Evolutionary conservation across 2,797 vertebrate species (phyloP).

Genomic region (Picus viridis): DNA sequence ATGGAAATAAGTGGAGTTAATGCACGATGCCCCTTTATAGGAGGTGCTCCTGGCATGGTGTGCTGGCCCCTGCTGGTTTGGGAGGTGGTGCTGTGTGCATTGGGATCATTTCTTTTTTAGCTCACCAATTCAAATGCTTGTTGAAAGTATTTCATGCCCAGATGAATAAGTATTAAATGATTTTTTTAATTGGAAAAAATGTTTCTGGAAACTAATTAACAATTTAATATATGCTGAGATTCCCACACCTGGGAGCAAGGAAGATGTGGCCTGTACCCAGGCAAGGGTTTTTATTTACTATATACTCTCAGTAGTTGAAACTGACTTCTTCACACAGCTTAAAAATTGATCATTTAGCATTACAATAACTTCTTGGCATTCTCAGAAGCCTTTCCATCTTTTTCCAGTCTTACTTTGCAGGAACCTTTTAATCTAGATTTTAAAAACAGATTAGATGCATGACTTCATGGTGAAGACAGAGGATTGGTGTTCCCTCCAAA

Average conservation of each 20-base stretch:
- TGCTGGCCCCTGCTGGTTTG: not conserved
- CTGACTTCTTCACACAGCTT: not conserved
- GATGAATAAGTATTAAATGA: constrained; percentile 57
- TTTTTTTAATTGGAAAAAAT: constrained; percentile 55
- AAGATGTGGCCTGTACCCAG: not conserved
- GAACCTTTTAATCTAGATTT: constrained; percentile 4
- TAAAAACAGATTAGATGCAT: not conserved
- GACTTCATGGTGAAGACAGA: not conserved
- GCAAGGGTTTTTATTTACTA: not conserved
- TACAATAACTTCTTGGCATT: not conserved
- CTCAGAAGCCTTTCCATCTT: not conserved
- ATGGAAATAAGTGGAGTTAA: not conserved
- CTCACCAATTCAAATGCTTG: not conserved
- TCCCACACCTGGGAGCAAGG: not conserved
- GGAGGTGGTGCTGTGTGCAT: rapidly evolving
- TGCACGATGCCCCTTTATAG: not conserved
- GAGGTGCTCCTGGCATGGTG: not conserved
- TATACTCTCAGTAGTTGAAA: not conserved
- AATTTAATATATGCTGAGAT: constrained; percentile 19
- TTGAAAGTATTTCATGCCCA: constrained; percentile 55
- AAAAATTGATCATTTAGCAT: not conserved
- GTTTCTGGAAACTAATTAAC: constrained; percentile 58
- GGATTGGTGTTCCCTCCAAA: not conserved
- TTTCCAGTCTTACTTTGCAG: not conserved
- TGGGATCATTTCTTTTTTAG: not conserved